Percentiles rank a stretch among this genome's conserved stretches.
Evolutionary conservation across 1,140 invertebrate species (phyloP).

Genomic region (Drosophila takahashii): DNA sequence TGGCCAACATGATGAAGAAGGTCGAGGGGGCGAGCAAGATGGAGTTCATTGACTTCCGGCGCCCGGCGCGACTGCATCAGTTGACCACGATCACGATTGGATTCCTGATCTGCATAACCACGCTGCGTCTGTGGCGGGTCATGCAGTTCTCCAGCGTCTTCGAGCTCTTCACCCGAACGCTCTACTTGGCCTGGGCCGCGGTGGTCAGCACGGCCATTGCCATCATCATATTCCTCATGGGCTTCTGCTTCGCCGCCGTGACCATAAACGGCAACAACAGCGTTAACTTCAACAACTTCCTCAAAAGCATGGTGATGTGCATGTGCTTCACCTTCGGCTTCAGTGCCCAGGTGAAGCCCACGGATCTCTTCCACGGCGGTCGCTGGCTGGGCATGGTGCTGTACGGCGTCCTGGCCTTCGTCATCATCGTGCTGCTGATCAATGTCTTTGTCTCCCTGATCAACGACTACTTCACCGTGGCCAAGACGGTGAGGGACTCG

Average conservation of each 20-base stretch:
- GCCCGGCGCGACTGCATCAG: slow-evolving; percentile 27
- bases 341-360: slow-evolving; percentile 32
- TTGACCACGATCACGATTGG: slow-evolving; percentile 34
- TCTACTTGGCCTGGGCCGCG: slow-evolving; percentile 39
- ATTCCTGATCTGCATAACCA: slow-evolving; percentile 57
- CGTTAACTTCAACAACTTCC: slow-evolving; percentile 31
- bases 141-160: slow-evolving; percentile 62
- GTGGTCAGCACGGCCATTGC: slow-evolving; percentile 45
- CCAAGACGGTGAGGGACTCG: slow-evolving; percentile 37
- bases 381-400: slow-evolving; percentile 46
- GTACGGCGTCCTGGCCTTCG: slow-evolving; percentile 50
- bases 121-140: slow-evolving; percentile 63
- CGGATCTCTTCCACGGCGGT: slow-evolving; percentile 57
- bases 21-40: slow-evolving; percentile 52
- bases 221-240: slow-evolving; percentile 56
- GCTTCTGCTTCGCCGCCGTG: slow-evolving; percentile 41
- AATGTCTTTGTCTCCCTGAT: slow-evolving; percentile 65
- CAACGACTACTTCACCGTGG: slow-evolving; percentile 51
- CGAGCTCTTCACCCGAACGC: slow-evolving; percentile 54
- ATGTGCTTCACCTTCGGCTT: slow-evolving; percentile 67
- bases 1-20: slow-evolving; percentile 33
- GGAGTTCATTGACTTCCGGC: slow-evolving; percentile 64
- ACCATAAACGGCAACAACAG: slow-evolving; percentile 68
- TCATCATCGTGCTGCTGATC: slow-evolving; percentile 54
- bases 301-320: slow-evolving; percentile 44